Percentiles rank a stretch among this genome's conserved stretches.
Conservation (phyloP, 2,113 vertebrate species). For the Choloepus hoffmanni region DNA sequence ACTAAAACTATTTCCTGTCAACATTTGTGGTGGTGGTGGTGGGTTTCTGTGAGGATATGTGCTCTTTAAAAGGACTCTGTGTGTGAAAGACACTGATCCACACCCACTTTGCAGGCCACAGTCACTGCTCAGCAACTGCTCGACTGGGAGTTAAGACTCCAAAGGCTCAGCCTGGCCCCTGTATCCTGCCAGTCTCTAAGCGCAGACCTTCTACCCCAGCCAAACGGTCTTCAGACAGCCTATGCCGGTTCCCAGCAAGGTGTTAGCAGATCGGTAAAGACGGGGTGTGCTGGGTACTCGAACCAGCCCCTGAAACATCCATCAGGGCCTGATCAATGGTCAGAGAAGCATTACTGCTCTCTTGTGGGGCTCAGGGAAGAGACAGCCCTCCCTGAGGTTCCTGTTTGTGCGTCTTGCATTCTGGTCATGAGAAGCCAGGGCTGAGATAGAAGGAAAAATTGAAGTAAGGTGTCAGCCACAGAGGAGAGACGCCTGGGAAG, state of each 20-base stretch:
- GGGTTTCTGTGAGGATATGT: accelerated
- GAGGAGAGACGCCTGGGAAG: neutral
- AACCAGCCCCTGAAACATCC: accelerated
- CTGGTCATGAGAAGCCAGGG: neutral
- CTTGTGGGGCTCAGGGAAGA: neutral
- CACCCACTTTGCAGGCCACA: neutral
- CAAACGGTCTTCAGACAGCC: accelerated
- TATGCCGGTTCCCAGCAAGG: neutral
- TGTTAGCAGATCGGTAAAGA: too few relatives aligned
- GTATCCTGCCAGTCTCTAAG: accelerated
- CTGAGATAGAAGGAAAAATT: neutral
- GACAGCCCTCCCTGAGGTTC: neutral
- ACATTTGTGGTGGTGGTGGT: neutral
- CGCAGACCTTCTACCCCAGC: neutral
- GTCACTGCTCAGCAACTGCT: neutral
- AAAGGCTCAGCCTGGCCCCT: neutral
- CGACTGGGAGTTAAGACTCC: neutral
- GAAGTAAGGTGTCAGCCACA: neutral
- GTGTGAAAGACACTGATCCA: neutral
- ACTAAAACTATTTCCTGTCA: neutral
- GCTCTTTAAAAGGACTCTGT: neutral
- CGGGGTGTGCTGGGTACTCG: too few relatives aligned
- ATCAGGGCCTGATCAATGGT: accelerated
- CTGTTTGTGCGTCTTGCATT: neutral
- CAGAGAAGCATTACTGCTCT: accelerated